Evolutionary conservation across 2,797 vertebrate genomes (phyloP), one percentile per base, ranked within the genome.

Genomic region (Zenarchopterus dispar): DNA sequence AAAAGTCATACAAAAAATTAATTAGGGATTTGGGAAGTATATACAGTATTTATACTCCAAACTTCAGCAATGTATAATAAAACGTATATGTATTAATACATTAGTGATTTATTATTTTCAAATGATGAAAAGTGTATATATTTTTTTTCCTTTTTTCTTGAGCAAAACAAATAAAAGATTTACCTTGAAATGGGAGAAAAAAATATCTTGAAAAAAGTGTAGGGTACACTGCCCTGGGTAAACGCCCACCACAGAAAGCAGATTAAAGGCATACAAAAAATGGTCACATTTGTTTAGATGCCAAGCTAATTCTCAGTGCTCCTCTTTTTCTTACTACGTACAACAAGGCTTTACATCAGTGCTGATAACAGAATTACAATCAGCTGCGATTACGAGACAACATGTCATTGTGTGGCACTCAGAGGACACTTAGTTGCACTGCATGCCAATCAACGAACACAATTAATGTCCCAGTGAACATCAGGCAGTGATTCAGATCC

Each of bases 381-480:
- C 23, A 50, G 65, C 53, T 2, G 36, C 70, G 60, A 70, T 63
- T 57, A 64, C 48, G 69, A 78, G 74, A 84, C 80, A 82, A 75
- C 42, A 1, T 0, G 62, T 68, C 60, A 77, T 79, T 87, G 84
- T 84, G 80, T 56, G 47, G 41, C 16, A 2, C 59, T 75, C 56
- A 31, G 59, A 75, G 60, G 73, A 83, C 78, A 69, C 71, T 71
- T 47, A 57, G 47, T 60, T 79, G 73, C 83, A 78, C 77, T 57
- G 62, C 67, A 78, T 72, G 80, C 78, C 86, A 87, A 84, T 90
- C 87, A 89, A 81, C 80, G 76, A 75, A 62, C 46, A 71, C 78
- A 84, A 88, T 84, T 84, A 83, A 88, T 82, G 74, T 82, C 75
- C 64, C 61, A 72, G 69, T 84, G 84, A 87, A 80, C 78, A 73